phyloP scores from a whole-genome alignment of 2,113 vertebrate genomes.

The Megalops atlanticus region DNA sequence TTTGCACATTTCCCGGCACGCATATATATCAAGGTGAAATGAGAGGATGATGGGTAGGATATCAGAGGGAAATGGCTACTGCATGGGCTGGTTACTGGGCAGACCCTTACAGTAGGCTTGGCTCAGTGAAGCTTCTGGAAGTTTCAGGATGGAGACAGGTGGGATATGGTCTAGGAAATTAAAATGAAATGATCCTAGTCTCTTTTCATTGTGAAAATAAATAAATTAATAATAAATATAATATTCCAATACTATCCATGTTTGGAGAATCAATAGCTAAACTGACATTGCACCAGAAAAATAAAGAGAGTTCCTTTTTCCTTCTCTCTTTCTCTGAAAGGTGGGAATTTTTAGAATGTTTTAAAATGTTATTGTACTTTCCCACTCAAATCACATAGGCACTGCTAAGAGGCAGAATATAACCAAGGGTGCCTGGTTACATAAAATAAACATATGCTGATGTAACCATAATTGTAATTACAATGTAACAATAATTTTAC shows the following conservation, averaged over 20 bases:
- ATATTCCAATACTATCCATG: constrained; percentile 55
- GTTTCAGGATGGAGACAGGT: constrained; percentile 27
- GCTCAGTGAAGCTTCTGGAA: constrained; percentile 58
- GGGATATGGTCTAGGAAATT: constrained; percentile 67
- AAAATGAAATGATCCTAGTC: constrained; percentile 79
- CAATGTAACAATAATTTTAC: background rate
- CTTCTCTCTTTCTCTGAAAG: background rate
- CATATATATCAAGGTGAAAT: background rate
- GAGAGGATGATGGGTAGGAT: background rate
- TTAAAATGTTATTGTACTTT: too few relatives aligned
- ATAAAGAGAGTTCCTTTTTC: background rate
- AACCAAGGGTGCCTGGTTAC: too few relatives aligned
- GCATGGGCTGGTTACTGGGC: constrained; percentile 38
- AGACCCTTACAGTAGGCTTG: constrained; percentile 25
- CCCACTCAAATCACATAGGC: too few relatives aligned
- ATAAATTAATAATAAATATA: too few relatives aligned
- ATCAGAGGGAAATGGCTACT: constrained; percentile 52
- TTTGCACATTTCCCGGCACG: background rate
- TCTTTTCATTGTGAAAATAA: constrained; percentile 66
- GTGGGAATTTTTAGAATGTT: too few relatives aligned
- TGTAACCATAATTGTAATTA: too few relatives aligned
- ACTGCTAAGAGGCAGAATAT: constrained; percentile 48
- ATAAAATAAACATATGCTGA: too few relatives aligned
- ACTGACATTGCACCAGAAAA: constrained; percentile 67
- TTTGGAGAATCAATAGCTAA: constrained; percentile 65